Base-by-base conservation (phyloP, 2,888 invertebrate species). In the Heliconius aoede region DNA sequence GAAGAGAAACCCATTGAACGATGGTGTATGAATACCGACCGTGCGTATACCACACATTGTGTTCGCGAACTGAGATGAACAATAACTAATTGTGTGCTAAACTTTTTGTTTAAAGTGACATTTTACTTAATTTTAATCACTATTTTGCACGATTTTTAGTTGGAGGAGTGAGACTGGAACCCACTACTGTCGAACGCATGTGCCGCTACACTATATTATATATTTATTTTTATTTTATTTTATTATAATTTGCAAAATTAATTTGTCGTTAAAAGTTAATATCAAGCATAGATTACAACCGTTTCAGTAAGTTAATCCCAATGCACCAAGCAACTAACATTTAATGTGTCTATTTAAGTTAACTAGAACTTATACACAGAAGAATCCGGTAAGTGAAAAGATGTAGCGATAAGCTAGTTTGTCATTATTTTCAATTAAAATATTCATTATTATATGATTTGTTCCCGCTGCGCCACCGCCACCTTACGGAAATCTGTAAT, bases 301-400 rank as follows among this genome's bases (percentile, higher is more conserved):
- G 62, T 83, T 84, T 83, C 79, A 80, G 83, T 83, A 86, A 88
- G 88, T 88, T 88, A 85, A 84, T 85, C 85, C 83, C 84, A 85
- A 55, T 72, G 74, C 62, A 78, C 76, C 77, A 62, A 74, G 77
- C 61, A 65, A 76, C 71, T 76, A 74, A 86, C 85, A 84, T 85
- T 88, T 87, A 86, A 88, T 85, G 80, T 83, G 85, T 86, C 85
- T 85, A 85, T 87, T 84, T 82, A 84, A 86, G 86, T 88, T 88
- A 89, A 89, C 87, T 86, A 82, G 85, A 87, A 88, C 86, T 88
- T 88, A 88, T 87, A 84, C 80, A 73, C 61, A 68, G 71, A 60
- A 76, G 72, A 40, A 1, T 79, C 80, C 74, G 46, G 4, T 24
- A 86, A 85, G 73, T 62, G 21, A 80, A 11, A 72, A 73, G 75